Conservation (phyloP, 1,140 invertebrate genomes). For the Drosophila micromelanica region DNA sequence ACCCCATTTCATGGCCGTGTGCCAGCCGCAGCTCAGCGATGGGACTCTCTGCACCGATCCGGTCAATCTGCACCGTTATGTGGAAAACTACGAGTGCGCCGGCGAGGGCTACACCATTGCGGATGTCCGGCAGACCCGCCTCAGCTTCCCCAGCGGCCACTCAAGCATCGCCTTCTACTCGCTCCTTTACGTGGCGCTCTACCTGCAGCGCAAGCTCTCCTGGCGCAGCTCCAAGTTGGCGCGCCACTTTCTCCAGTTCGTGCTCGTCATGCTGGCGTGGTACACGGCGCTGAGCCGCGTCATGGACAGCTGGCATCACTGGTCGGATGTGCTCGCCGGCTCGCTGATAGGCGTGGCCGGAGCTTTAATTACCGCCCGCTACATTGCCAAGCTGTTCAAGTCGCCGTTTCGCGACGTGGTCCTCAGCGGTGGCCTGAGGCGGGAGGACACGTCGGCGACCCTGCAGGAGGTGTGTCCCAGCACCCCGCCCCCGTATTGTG, state of each 20-base stretch:
- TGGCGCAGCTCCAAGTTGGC: conserved; percentile 90
- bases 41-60: conserved; percentile 85
- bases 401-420: conserved; percentile 15
- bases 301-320: conserved; percentile 82
- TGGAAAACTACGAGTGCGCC: conserved; percentile 88
- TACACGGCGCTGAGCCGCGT: conserved; percentile 74
- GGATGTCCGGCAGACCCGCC: conserved; percentile 88
- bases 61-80: conserved; percentile 87
- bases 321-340: conserved; percentile 73
- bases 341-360: conserved; percentile 61
- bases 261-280: conserved; percentile 86
- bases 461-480: conserved; percentile 68
- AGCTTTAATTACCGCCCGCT: conserved; percentile 67
- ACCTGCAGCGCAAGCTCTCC: conserved; percentile 91
- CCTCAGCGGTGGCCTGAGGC: conserved; percentile 37
- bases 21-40: conserved; percentile 86
- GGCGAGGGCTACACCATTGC: conserved; percentile 85
- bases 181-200: conserved; percentile 92
- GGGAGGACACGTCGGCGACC: conserved; percentile 70
- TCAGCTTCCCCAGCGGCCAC: conserved; percentile 93
- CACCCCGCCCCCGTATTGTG: conserved; percentile 72
- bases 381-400: conserved; percentile 62
- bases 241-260: conserved; percentile 90
- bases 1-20: conserved; percentile 94
- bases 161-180: conserved; percentile 91